These are phyloP conservation scores for Sardina pilchardus DNA, from an alignment of 2,113 vertebrate species.

Conservation along the genomic window DNA sequence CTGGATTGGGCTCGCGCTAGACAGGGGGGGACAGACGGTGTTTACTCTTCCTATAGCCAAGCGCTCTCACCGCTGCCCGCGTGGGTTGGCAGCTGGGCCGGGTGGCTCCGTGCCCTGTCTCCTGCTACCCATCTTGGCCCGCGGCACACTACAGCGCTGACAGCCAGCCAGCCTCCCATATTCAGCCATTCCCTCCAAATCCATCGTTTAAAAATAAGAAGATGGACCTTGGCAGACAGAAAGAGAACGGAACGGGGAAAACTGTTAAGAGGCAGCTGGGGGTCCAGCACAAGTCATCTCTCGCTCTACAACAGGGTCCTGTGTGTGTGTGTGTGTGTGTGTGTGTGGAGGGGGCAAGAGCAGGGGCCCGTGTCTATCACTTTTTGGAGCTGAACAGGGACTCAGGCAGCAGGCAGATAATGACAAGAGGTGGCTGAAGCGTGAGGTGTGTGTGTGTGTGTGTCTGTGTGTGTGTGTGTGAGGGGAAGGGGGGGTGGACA, in stretches of 20 bases:
- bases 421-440: background rate
- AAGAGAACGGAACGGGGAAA: background rate
- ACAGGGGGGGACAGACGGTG: background rate
- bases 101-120: background rate
- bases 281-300: background rate
- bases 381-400: background rate
- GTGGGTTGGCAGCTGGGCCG: background rate
- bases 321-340: background rate
- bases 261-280: background rate
- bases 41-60: constrained; percentile 3
- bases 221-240: background rate
- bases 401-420: background rate
- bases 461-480: too few species aligned
- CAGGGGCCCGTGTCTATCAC: background rate
- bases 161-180: background rate
- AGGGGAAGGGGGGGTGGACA: too few species aligned
- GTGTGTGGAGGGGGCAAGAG: background rate
- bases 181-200: background rate
- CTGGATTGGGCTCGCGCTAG: background rate
- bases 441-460: background rate
- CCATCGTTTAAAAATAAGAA: background rate
- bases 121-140: background rate
- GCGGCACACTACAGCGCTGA: background rate
- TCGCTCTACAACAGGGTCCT: background rate
- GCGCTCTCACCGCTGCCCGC: background rate